These are phyloP conservation scores for Leptonema lineaticorne DNA, from an alignment of 1,140 invertebrate genomes.

Conservation along the genomic window DNA sequence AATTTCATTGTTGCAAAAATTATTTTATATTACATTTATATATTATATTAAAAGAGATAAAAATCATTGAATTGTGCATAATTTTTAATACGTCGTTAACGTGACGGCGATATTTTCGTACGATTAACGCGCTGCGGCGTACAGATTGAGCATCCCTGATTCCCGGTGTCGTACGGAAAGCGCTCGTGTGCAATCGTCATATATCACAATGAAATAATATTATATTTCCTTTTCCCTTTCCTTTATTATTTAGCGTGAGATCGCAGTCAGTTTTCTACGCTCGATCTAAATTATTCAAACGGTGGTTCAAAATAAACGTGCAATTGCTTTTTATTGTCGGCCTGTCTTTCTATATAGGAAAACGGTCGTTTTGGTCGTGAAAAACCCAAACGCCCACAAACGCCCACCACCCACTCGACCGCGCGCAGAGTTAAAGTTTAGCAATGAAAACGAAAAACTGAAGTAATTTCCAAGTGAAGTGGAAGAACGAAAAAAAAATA, in stretches of 20 bases:
- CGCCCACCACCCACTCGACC: background rate
- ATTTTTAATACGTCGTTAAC: too few species aligned
- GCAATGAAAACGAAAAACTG: constrained; percentile 4
- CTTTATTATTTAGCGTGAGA: background rate
- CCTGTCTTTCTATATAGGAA: too few species aligned
- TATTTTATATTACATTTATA: too few species aligned
- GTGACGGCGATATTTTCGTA: too few species aligned
- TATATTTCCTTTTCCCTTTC: background rate
- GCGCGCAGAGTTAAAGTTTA: background rate
- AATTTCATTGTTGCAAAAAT: too few species aligned
- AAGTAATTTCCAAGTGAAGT: background rate
- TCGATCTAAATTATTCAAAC: background rate
- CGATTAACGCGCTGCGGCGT: too few species aligned
- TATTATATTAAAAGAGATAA: too few species aligned
- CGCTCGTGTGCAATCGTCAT: background rate
- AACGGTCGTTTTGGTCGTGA: too few species aligned
- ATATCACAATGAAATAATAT: background rate
- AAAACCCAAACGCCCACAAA: too few species aligned
- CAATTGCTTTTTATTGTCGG: background rate
- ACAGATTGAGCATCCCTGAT: too few species aligned
- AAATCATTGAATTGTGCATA: too few species aligned
- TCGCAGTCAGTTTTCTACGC: background rate
- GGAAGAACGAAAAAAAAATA: background rate
- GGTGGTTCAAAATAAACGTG: background rate
- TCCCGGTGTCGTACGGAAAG: too few species aligned